Evolutionary conservation across 2,888 invertebrate genomes (phyloP), one percentile per base, ranked within the genome.

Genomic region (Sminthurinus aureus): DNA sequence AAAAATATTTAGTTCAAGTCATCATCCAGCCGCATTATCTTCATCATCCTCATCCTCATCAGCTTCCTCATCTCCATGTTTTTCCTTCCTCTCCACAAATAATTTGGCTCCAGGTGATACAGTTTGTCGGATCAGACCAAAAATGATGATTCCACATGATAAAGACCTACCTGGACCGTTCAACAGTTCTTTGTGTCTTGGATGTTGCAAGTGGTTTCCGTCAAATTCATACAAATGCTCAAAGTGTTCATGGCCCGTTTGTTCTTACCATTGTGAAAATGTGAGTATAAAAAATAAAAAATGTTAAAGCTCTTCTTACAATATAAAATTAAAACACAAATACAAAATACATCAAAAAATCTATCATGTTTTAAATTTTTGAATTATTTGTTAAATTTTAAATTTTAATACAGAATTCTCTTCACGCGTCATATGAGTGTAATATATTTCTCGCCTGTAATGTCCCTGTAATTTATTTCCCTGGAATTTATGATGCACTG

Each of bases 131-230:
- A 52, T 81, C 18, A 18, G 74, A 26, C 81, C 81, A 0, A n/a
- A 51, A n/a, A 81, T 81, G 81, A 81, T 81, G 81, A 66, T 66
- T 15, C 81, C 81, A 18, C 81, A 81, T 75, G 81, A 81, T 20
- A 81, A 81, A n/a, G 73, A 75, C 26, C 20, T 75, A n/a, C 75
- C 81, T 0, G 81, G 81, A 24, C 81, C 81, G 13, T 6, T 75
- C 0, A 74, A 73, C 20, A 64, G 58, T 71, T 13, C n/a, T n/a
- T n/a, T 24, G 26, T 80, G 71, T 26, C 26, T 71, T 13, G 26
- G 71, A 0, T 71, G 71, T 15, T 71, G 71, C 24, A 71, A 71
- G 24, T 71, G 71, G 71, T 71, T 24, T 26, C 71, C 26, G 26
- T n/a, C 9, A 9, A 22, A 71, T 15, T 71, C 26, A 0, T 24